A percentile compares a stretch with the other conserved stretches of the same genome.
These are phyloP conservation scores for Anguilla marmorata DNA, from an alignment of 2,797 vertebrate species.

Conservation along the genomic window DNA sequence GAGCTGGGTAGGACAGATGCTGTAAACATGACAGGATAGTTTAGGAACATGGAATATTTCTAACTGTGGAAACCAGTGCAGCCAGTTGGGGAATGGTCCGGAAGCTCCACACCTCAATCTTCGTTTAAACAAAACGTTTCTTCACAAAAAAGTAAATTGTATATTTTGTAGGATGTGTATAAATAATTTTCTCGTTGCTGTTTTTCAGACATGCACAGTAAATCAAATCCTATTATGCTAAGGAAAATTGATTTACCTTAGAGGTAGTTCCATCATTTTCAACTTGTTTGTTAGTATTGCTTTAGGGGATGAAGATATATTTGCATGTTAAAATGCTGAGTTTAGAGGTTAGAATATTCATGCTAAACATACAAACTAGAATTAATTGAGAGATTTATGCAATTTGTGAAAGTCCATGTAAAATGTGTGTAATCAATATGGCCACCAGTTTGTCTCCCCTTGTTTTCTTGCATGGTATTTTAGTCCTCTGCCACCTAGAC, in stretches of 20 bases:
- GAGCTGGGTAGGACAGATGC: background rate
- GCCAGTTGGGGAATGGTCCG: background rate
- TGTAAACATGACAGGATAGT: background rate
- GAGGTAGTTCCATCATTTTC: constrained; percentile 11
- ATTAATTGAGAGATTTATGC: background rate
- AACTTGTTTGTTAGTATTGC: constrained; percentile 2
- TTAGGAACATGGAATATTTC: background rate
- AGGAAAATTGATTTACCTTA: background rate
- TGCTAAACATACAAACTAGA: background rate
- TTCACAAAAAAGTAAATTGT: background rate
- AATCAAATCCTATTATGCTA: background rate
- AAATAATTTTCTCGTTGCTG: background rate
- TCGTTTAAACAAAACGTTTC: background rate
- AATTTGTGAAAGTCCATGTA: background rate
- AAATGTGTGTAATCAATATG: background rate
- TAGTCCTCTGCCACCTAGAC: too few relatives aligned
- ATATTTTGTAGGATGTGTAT: constrained; percentile 10
- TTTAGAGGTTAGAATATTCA: constrained; percentile 10
- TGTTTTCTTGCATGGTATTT: too few relatives aligned
- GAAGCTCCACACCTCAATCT: background rate
- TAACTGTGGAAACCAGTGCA: background rate
- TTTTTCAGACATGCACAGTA: background rate
- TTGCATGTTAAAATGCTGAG: constrained; percentile 9
- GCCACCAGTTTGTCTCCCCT: too few relatives aligned
- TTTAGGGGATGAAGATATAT: constrained; percentile 12